These are phyloP conservation scores for Meteorus sp. DNA, from an alignment of 1,140 invertebrate genomes.

Conservation along the genomic window DNA sequence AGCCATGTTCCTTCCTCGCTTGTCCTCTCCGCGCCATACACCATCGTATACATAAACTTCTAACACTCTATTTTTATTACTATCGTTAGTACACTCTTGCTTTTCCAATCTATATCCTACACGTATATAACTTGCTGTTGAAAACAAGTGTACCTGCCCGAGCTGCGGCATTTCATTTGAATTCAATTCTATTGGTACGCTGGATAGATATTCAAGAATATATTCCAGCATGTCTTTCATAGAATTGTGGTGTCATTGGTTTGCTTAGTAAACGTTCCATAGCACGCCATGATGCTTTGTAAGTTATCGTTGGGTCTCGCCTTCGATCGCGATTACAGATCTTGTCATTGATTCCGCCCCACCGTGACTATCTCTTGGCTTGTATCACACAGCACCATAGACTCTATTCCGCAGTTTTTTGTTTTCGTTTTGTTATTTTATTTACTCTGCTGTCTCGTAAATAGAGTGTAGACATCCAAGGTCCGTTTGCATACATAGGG, in stretches of 20 bases:
- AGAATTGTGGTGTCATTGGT: conserved; percentile 4
- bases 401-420: neutral
- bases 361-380: conserved; percentile 18
- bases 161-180: neutral
- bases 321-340: conserved; percentile 56
- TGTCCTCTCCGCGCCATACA: too few species aligned
- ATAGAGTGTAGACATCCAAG: neutral
- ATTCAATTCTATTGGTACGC: neutral
- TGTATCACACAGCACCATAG: neutral
- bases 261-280: conserved; percentile 30
- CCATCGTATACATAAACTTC: too few species aligned
- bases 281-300: neutral
- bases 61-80: conserved; percentile 24
- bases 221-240: neutral
- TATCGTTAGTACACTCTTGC: conserved; percentile 21
- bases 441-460: neutral
- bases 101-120: conserved; percentile 15
- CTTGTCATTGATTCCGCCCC: conserved; percentile 54
- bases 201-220: too few species aligned
- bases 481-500: too few species aligned
- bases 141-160: neutral
- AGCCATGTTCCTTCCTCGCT: conserved; percentile 12
- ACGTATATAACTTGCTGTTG: neutral
- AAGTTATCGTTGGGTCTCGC: neutral
- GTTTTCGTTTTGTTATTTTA: neutral